phyloP scores from a whole-genome alignment of 2,888 invertebrate genomes.

The Catocala fraxini region DNA sequence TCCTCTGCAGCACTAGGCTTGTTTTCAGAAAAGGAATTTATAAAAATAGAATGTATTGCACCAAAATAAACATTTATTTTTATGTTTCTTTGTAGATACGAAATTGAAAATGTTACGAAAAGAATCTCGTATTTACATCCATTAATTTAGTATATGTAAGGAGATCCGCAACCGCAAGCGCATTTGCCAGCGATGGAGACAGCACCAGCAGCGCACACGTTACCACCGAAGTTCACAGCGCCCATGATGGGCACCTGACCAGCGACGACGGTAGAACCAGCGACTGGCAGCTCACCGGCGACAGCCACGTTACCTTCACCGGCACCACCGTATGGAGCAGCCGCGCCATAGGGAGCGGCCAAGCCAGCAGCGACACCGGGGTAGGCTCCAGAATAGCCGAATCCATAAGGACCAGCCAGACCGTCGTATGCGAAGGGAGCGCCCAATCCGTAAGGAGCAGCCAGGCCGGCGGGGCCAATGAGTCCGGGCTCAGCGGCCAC shows the following conservation, averaged over 20 bases:
- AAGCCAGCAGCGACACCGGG: neutral
- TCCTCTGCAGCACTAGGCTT: no score
- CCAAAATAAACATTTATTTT: no score
- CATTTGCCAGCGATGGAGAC: constrained; percentile 29
- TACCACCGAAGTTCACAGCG: no score
- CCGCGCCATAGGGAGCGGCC: neutral
- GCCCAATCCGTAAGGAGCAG: constrained; percentile 8
- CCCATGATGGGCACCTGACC: constrained; percentile 24
- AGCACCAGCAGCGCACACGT: constrained; percentile 29
- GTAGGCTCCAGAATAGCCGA: neutral
- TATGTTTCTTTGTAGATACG: no score
- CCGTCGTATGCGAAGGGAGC: constrained; percentile 6
- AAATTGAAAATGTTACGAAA: no score
- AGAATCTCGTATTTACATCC: no score
- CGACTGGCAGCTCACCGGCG: neutral
- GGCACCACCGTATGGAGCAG: no score
- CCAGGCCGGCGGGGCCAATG: neutral
- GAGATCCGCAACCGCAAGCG: constrained; percentile 25
- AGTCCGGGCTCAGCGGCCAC: constrained; percentile 9
- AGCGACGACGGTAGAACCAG: constrained; percentile 26
- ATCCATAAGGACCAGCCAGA: constrained; percentile 1
- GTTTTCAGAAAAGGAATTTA: no score
- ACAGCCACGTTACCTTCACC: no score
- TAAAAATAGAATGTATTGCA: no score
- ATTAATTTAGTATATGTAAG: neutral